These are phyloP conservation scores for Nomada ferruginata DNA, from an alignment of 2,888 invertebrate genomes.

Conservation along the genomic window DNA sequence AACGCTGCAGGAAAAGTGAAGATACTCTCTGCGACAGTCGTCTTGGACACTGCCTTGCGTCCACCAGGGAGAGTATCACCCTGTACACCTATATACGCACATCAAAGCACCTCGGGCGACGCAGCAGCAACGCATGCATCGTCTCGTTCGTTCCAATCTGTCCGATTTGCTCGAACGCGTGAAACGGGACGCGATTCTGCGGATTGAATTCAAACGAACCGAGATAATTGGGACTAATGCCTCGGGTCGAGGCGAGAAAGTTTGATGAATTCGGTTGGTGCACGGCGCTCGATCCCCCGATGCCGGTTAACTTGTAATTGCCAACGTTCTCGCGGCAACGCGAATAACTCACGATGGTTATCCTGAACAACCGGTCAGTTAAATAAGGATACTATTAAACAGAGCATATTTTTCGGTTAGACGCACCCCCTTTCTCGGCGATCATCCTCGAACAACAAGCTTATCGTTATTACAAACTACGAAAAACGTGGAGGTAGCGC, in stretches of 20 bases:
- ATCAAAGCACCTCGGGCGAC: constrained; percentile 56
- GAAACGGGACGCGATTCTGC: constrained; percentile 27
- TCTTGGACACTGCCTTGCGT: too few species aligned
- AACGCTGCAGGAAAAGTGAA: too few species aligned
- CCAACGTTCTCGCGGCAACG: constrained; percentile 40
- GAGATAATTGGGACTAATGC: constrained; percentile 54
- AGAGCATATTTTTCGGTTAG: neutral
- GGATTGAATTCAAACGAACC: constrained; percentile 40
- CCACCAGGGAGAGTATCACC: too few species aligned
- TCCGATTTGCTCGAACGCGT: constrained; percentile 13
- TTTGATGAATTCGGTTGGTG: constrained; percentile 50
- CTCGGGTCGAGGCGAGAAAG: constrained; percentile 28
- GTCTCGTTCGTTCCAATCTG: constrained; percentile 21
- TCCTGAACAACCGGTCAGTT: constrained; percentile 31
- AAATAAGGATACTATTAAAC: constrained; percentile 35
- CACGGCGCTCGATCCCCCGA: constrained; percentile 24
- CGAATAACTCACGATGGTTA: constrained; percentile 1
- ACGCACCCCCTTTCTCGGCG: constrained; percentile 24
- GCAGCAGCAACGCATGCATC: constrained; percentile 8
- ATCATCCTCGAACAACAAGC: constrained; percentile 49
- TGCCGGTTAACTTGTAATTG: constrained; percentile 49
- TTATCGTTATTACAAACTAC: constrained; percentile 58
- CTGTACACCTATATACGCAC: constrained; percentile 18
- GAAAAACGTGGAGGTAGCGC: constrained; percentile 64
- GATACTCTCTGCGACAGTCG: too few species aligned